Evolutionary conservation across 2,113 vertebrate genomes (phyloP).

Genomic region (Entosphenus tridentatus): DNA sequence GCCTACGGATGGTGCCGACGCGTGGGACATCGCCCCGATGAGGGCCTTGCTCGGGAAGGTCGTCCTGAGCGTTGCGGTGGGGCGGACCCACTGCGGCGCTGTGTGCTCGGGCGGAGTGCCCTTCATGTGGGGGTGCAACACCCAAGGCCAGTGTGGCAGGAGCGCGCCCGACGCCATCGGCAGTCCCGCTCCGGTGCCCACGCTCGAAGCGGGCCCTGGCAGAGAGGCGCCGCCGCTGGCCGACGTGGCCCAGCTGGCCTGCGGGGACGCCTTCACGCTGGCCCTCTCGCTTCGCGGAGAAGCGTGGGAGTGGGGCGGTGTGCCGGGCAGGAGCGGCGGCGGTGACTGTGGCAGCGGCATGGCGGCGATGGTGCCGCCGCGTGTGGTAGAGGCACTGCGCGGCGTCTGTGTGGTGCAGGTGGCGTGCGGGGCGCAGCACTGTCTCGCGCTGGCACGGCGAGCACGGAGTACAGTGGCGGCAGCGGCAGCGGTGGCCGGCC

Average conservation of each 20-base stretch:
- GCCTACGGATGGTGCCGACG: too few species aligned
- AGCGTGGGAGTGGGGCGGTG: conserved; percentile 85
- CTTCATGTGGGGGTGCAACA: conserved; percentile 90
- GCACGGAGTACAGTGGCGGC: conserved; percentile 12
- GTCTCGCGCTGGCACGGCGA: conserved; percentile 63
- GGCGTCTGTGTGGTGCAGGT: conserved; percentile 65
- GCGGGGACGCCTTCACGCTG: conserved; percentile 62
- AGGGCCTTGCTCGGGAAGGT: conserved; percentile 23
- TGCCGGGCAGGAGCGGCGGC: conserved; percentile 36
- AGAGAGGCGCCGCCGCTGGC: conserved; percentile 24
- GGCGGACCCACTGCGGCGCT: conserved; percentile 55
- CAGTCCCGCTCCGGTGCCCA: conserved; percentile 41
- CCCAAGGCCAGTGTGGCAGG: conserved; percentile 61
- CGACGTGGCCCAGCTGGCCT: conserved; percentile 51
- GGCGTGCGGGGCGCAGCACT: conserved; percentile 63
- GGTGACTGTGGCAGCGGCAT: conserved; percentile 13
- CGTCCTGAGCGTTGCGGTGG: conserved; percentile 49
- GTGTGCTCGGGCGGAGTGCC: conserved; percentile 54
- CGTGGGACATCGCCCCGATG: too few species aligned
- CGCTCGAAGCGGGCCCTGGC: conserved; percentile 33
- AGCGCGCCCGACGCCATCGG: conserved; percentile 30
- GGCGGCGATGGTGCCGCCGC: conserved; percentile 56
- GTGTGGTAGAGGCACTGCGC: conserved; percentile 57
- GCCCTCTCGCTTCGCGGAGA: conserved; percentile 51
- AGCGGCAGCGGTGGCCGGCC: conserved; percentile 32